Base-by-base conservation (phyloP, 1,140 invertebrate genomes). In the Temnothorax longispinosus region DNA sequence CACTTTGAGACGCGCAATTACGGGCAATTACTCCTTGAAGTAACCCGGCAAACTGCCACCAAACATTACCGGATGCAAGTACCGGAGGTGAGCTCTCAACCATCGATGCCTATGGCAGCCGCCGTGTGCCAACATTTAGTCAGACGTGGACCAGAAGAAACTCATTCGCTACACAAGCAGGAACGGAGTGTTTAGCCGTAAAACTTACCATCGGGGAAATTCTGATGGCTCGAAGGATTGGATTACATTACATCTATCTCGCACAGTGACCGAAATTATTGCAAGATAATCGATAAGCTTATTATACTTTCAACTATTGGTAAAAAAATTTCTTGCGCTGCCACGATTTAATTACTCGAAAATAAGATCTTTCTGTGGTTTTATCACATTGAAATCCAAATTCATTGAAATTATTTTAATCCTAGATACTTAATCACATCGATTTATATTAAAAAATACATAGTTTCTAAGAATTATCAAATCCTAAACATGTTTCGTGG, bases 71-170 rank as follows among this genome's bases (percentile, higher is more conserved):
- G 84, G 75, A 89, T 84, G 85, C 77, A 75, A 89, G 60, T 85
- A 85, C 58, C 84, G 85, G 72, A 80, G 87, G 71, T 69, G 67
- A 80, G 62, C 86, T 65, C 85, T 71, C 72, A 64, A 76, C 87
- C 38, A 91, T 90, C 90, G 89, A 92, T 82, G 84, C 69, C 74
- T 76, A 87, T 87, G 85, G 75, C 86, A 85, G 81, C 74, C 60
- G 87, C 85, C 75, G 84, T 77, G 62, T 60, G 60, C 58, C 62
- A 89, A 72, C 85, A 91, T 93, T 93, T 92, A 92, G 92, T 92
- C 89, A 91, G 89, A 89, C 60, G 69, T 74, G 72, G 67, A 74
- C 84, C 60, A 85, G 78, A 93, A 94, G 88, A 93, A 93, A 90
- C 87, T 92, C 90, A 93, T 93, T 92, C 89, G 86, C 78, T 89